phyloP scores from a whole-genome alignment of 2,888 invertebrate species.

The Halocaridina rubra region DNA sequence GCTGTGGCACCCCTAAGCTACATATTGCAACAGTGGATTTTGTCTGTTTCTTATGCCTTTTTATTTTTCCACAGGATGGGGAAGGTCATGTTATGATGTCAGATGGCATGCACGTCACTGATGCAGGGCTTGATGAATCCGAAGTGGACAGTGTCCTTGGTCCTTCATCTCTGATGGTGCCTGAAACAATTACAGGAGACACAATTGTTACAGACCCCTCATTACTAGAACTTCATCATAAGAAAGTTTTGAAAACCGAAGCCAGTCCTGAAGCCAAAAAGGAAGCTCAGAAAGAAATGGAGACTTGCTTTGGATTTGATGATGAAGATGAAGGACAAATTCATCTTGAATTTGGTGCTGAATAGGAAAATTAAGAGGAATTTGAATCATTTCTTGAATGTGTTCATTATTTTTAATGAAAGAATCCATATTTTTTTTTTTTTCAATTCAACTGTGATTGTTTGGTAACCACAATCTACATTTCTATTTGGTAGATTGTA shows the following conservation, averaged over 20 bases:
- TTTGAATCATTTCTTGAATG: no score
- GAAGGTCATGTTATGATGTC: conserved; percentile 62
- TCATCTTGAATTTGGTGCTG: conserved; percentile 58
- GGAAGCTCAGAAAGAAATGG: conserved; percentile 76
- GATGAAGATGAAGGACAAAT: conserved; percentile 65
- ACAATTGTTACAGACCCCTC: conserved; percentile 32
- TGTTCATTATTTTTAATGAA: no score
- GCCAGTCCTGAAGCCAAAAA: conserved; percentile 62
- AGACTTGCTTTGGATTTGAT: conserved; percentile 87
- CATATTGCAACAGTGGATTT: no score
- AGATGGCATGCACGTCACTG: conserved; percentile 54
- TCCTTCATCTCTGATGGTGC: conserved; percentile 55
- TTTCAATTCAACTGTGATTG: no score
- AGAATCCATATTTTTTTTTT: no score
- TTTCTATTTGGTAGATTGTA: no score
- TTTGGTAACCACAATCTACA: no score
- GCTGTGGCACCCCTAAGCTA: no score
- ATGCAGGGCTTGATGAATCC: conserved; percentile 33
- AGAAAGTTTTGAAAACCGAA: conserved; percentile 31
- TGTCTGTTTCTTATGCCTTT: no score
- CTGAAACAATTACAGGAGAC: conserved; percentile 42
- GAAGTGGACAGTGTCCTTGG: conserved; percentile 45
- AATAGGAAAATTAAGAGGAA: conserved; percentile 22
- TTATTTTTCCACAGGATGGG: conserved; percentile 65
- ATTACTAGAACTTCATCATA: conserved; percentile 37